Base-by-base conservation (phyloP, 2,888 invertebrate genomes). In the Spodoptera littoralis region DNA sequence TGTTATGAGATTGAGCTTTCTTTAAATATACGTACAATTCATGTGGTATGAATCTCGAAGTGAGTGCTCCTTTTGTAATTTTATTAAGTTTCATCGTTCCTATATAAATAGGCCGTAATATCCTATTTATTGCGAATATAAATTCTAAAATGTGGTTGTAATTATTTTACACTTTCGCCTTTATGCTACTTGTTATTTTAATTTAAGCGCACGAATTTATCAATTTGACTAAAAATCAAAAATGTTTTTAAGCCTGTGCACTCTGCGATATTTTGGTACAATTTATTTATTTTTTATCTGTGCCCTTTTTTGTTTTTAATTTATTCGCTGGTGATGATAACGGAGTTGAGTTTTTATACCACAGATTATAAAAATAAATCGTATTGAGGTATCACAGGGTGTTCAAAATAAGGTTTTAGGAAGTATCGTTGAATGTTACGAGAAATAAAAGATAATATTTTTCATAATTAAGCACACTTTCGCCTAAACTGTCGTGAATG, bases 171-270 rank as follows among this genome's bases (percentile, higher is more conserved):
- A 84, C 79, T 73, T 87, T 87, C 81, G 88, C 89, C 81, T 90
- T 86, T 79, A 87, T 76, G 88, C 86, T 87, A 78, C 63, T 73
- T 73, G 82, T 86, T 84, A 77, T 76, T 82, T 85, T 87, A 84
- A 85, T 88, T 92, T 90, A 88, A 90, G 87, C 92, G 93, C 93
- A 94, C 93, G 93, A 93, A 94, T 93, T 92, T 93, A 93, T 86
- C 77, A 82, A 88, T 82, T 87, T 81, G 84, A 87, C 85, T 87
- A 85, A 87, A 81, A 79, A 81, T 85, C 84, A 85, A 85, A 88
- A 83, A 79, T 82, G 84, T 82, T 84, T 80, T 87, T 82, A 81
- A 80, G 81, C 84, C 84, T 80, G 22, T 65, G 60, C 69, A 70
- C 68, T 76, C 63, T 57, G 47, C 27, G 46, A 48, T 55, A 60